phyloP scores from a whole-genome alignment of 35 echinoderm and acorn worm genomes.

The Anneissia japonica region DNA sequence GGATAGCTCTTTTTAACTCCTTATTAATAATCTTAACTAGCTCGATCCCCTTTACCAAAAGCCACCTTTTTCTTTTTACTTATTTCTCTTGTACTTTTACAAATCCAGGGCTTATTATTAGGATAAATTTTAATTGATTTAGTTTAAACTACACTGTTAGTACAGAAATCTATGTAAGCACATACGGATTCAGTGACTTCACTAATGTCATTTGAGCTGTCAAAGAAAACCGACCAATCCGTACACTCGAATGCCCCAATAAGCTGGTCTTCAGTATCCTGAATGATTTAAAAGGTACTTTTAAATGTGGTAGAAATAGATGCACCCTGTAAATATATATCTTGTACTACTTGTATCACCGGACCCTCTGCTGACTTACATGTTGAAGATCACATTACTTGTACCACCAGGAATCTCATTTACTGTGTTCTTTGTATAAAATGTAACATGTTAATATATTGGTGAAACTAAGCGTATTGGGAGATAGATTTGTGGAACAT shows the following conservation, averaged over 20 bases:
- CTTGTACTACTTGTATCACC: no score
- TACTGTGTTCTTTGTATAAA: no score
- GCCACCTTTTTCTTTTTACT: constrained; percentile 24
- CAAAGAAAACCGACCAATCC: constrained; percentile 3
- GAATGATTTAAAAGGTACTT: no score
- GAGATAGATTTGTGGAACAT: no score
- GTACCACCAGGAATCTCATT: no score
- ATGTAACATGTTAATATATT: no score
- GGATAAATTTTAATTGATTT: constrained; percentile 34
- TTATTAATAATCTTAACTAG: constrained; percentile 36
- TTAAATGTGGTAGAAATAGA: no score
- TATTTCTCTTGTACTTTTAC: constrained; percentile 16
- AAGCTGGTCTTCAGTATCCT: constrained; percentile 2
- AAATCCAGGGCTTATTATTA: constrained; percentile 53
- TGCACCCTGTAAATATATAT: no score
- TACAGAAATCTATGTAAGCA: constrained; percentile 37
- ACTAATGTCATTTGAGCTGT: constrained; percentile 3
- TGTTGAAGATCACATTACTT: no score
- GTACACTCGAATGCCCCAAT: neutral
- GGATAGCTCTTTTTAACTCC: constrained; percentile 7
- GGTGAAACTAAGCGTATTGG: no score
- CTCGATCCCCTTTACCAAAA: neutral
- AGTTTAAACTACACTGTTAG: constrained; percentile 4
- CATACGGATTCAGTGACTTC: constrained; percentile 31
- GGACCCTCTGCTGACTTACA: no score